phyloP scores from a whole-genome alignment of 2,113 vertebrate genomes.

The Spilogale gracilis region DNA sequence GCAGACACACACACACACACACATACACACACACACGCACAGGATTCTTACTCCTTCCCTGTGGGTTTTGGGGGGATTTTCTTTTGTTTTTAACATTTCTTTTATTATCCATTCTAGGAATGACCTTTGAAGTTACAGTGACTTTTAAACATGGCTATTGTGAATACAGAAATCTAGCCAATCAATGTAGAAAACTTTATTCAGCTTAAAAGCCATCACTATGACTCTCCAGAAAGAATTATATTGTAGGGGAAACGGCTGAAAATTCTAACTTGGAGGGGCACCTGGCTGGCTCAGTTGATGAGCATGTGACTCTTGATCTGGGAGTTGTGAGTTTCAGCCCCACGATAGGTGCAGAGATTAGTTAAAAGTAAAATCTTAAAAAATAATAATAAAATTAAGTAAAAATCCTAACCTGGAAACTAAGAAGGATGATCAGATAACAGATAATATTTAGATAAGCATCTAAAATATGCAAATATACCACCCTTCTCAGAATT shows the following conservation, averaged over 20 bases:
- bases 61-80: background rate
- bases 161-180: conserved; percentile 41
- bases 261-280: conserved; percentile 12
- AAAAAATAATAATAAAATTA: background rate
- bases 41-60: conserved; percentile 1
- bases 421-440: background rate
- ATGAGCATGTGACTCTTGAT: background rate
- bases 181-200: background rate
- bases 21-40: background rate
- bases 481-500: background rate
- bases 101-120: background rate
- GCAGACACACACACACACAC: background rate
- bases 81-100: background rate
- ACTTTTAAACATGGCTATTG: background rate
- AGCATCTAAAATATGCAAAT: background rate
- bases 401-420: background rate
- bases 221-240: background rate
- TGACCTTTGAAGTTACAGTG: background rate
- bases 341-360: background rate
- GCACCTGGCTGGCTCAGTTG: background rate
- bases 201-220: background rate
- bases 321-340: background rate
- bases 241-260: background rate
- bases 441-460: conserved; percentile 10
- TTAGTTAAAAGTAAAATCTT: background rate